These are phyloP conservation scores for Emys orbicularis DNA, from an alignment of 2,797 vertebrate genomes.

Conservation along the genomic window DNA sequence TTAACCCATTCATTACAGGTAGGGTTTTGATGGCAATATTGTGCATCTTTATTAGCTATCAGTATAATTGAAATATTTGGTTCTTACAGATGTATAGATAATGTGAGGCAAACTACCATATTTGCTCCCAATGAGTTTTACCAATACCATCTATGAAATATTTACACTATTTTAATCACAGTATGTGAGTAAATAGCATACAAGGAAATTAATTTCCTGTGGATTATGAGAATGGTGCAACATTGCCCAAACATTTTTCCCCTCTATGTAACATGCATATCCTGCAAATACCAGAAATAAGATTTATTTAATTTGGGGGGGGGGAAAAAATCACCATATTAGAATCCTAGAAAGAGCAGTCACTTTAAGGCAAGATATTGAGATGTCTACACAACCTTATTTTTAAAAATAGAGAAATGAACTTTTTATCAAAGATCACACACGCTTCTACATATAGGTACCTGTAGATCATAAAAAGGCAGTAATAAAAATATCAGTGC, in stretches of 20 bases:
- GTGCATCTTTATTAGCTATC: conserved; percentile 72
- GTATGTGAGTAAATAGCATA: conserved; percentile 41
- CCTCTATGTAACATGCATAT: conserved; percentile 1
- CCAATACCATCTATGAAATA: not conserved
- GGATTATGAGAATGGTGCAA: conserved; percentile 31
- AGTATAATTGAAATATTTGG: conserved; percentile 74
- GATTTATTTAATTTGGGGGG: conserved; percentile 29
- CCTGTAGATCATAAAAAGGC: conserved; percentile 56
- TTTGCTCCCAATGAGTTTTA: not conserved
- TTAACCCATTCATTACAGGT: conserved; percentile 60
- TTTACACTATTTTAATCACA: conserved; percentile 40
- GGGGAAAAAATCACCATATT: conserved; percentile 30
- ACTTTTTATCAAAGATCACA: conserved; percentile 43
- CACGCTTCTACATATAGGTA: conserved; percentile 49
- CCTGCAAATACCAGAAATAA: conserved; percentile 53
- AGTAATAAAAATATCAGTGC: conserved; percentile 73
- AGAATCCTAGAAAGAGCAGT: conserved; percentile 61
- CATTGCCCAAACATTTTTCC: conserved; percentile 1
- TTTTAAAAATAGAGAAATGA: conserved; percentile 48
- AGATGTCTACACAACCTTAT: conserved; percentile 47
- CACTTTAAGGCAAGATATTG: conserved; percentile 75
- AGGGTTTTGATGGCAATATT: conserved; percentile 66
- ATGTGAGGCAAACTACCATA: conserved; percentile 37
- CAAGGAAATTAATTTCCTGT: conserved; percentile 22
- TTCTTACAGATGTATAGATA: conserved; percentile 57